Evolutionary conservation across 1,140 invertebrate genomes (phyloP), one percentile per base, ranked within the genome.

Genomic region (Eciton burchellii): DNA sequence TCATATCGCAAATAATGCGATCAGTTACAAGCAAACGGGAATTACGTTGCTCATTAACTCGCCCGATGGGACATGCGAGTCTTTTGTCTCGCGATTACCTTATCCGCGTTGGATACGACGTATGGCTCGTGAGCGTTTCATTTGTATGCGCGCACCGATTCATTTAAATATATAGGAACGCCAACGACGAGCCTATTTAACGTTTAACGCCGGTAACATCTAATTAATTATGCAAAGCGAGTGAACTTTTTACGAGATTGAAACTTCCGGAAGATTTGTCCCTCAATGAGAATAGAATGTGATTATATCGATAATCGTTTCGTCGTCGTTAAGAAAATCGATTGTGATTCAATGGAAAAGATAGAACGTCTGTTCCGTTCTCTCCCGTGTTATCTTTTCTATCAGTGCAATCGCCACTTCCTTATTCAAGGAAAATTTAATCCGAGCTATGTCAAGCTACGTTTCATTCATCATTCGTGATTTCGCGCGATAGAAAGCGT

Each of bases 111-210:
- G 41, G n/a, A n/a, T 11, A 71, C 62, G n/a, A 45, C 49, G 19
- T 62, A 41, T 41, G 43, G 49, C 62, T 70, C 14, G 57, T 56
- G 59, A 83, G n/a, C 45, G 26, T 12, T 70, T 85, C 86, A 85
- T 88, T 88, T 88, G 59, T 62, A 88, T 88, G 70, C 83, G 59
- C 29, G 47, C 57, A 68, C 16, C 9, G 47, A 47, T 77, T 89
- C 56, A 84, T 89, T 89, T 89, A 71, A 86, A 89, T 89, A 84
- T 24, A 89, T 89, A 86, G 65, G 63, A 73, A 60, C 45, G 47
- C 2, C 24, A 14, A 63, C 35, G 19, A 45, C 41, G 52, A 82
- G 29, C 73, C 35, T 83, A 71, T 65, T 54, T 86, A 77, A 82
- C 83, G 74, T 56, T 86, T 86, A 83, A 35, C 21, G 43, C 35